Conservation (phyloP, 2,797 vertebrate species). For the Echiichthys vipera region DNA sequence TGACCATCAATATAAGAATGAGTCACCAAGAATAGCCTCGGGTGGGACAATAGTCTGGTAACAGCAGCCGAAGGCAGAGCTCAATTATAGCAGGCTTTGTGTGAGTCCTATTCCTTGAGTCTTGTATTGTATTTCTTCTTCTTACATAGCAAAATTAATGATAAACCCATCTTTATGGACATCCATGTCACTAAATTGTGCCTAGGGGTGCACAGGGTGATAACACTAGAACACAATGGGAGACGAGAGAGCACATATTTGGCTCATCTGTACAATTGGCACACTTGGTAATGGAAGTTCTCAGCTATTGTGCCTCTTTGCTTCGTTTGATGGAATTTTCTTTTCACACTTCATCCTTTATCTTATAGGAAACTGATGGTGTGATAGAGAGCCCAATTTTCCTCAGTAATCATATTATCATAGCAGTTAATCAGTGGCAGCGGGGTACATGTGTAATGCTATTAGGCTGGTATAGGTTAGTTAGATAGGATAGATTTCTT, state of each 20-base stretch:
- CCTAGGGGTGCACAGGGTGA: constrained; percentile 51
- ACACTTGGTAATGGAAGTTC: constrained; percentile 44
- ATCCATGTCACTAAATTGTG: constrained; percentile 49
- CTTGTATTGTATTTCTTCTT: constrained; percentile 53
- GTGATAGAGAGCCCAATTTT: constrained; percentile 44
- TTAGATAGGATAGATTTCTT: constrained; percentile 7
- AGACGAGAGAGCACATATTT: constrained; percentile 30
- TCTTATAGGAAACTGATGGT: constrained; percentile 33
- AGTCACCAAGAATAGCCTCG: constrained; percentile 53
- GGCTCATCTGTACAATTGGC: constrained; percentile 46
- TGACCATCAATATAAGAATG: constrained; percentile 38
- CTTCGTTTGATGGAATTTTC: constrained; percentile 41
- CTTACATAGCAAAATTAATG: constrained; percentile 32
- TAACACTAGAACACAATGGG: constrained; percentile 61
- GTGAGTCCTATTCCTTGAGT: constrained; percentile 36
- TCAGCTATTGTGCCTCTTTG: constrained; percentile 39
- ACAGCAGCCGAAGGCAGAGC: constrained; percentile 41
- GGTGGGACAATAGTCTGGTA: constrained; percentile 51
- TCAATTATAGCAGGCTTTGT: constrained; percentile 64
- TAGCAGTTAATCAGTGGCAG: constrained; percentile 47
- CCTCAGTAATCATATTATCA: constrained; percentile 47
- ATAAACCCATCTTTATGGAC: constrained; percentile 47
- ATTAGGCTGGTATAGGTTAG: constrained; percentile 38
- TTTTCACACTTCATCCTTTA: constrained; percentile 26
- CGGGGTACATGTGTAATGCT: constrained; percentile 34